Conservation (phyloP, 2,888 invertebrate species). For the Pherbina coryleti region DNA sequence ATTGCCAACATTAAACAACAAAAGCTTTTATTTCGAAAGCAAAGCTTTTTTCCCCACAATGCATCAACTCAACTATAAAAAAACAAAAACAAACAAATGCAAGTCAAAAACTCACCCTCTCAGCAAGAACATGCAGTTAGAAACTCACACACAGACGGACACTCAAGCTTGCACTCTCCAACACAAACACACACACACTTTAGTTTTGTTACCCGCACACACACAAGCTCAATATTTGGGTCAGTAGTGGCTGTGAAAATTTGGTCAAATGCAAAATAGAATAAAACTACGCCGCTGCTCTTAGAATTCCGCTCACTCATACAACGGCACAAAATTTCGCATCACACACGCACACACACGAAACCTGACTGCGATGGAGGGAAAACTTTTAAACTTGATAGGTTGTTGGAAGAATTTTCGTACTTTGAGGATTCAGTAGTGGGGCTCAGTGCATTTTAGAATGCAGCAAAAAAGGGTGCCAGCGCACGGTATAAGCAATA, state of each 20-base stretch:
- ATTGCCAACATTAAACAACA: neutral
- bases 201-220: constrained; percentile 39
- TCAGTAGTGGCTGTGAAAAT: constrained; percentile 59
- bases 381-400: constrained; percentile 13
- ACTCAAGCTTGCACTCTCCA: constrained; percentile 45
- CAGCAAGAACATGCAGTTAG: constrained; percentile 22
- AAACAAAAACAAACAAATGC: constrained; percentile 2
- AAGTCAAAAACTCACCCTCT: constrained; percentile 28
- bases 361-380: neutral
- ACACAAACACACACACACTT: constrained; percentile 45
- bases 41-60: neutral
- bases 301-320: constrained; percentile 21
- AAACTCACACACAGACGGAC: constrained; percentile 44
- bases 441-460: constrained; percentile 60
- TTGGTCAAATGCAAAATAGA: constrained; percentile 21
- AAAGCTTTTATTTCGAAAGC: constrained; percentile 23
- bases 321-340: neutral
- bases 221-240: constrained; percentile 57
- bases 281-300: neutral
- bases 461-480: constrained; percentile 55
- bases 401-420: constrained; percentile 45
- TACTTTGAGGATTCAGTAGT: constrained; percentile 36
- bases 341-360: constrained; percentile 6
- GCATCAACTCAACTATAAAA: constrained; percentile 4
- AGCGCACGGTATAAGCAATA: constrained; percentile 40